Evolutionary conservation across 2,888 invertebrate genomes (phyloP).

Genomic region (Hirtodrosophila cameraria): DNA sequence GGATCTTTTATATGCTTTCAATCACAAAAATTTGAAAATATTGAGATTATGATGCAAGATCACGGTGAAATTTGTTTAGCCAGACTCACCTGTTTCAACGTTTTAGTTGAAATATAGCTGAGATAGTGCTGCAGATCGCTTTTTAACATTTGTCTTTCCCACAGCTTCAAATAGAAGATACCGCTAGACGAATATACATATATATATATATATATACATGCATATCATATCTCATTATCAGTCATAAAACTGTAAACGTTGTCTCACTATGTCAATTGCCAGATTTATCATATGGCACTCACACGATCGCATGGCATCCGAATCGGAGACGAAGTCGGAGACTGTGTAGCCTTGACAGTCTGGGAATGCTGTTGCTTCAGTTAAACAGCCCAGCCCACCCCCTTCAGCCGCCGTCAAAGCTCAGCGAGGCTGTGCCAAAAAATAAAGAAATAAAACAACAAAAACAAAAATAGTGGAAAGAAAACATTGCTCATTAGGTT

Average conservation of each 20-base stretch:
- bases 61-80: no score
- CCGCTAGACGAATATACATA: constrained; percentile 1
- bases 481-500: constrained; percentile 73
- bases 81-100: no score
- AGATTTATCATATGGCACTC: constrained; percentile 64
- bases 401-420: not conserved
- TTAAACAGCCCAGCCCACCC: not conserved
- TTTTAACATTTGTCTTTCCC: constrained; percentile 37
- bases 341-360: constrained; percentile 25
- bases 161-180: constrained; percentile 50
- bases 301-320: constrained; percentile 32
- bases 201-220: not conserved
- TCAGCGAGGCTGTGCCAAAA: constrained; percentile 49
- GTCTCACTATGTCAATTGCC: constrained; percentile 55
- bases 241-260: constrained; percentile 38
- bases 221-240: constrained; percentile 55
- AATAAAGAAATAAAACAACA: constrained; percentile 1
- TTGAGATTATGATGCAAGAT: no score
- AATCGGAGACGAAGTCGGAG: constrained; percentile 28
- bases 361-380: constrained; percentile 32
- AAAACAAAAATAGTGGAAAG: not conserved
- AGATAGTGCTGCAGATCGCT: not conserved
- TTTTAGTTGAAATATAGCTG: not conserved
- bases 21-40: no score
- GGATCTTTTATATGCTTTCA: no score